Evolutionary conservation across 2,113 vertebrate genomes (phyloP), one percentile per base, ranked within the genome.

Genomic region (Rhizomys pruinosus): DNA sequence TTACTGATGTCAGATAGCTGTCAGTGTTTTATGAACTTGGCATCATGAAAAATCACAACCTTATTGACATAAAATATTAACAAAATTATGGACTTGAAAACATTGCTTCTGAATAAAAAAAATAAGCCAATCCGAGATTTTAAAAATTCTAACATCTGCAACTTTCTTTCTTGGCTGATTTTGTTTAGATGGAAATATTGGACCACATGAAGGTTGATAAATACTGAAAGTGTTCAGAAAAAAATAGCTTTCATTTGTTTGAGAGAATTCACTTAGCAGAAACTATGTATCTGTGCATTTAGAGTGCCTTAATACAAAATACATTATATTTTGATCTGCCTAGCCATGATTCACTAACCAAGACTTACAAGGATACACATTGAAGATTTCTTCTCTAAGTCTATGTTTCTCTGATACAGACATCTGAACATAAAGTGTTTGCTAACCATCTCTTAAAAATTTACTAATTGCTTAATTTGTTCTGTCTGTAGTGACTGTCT

Each of bases 401-500:
- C 73, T 20, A 1, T 91, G n/a, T 63, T 86, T 89, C 68, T 93
- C 87, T 89, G 90, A 87, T 52, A 71, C 0, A 57, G 74, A 81
- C 37, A 68, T 47, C 2, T 72, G 34, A 82, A 89, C 80, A 81
- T 74, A 90, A 66, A 44, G 34, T 77, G 97, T 94, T 97, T 98
- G 69, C 97, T 97, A 94, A 97, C 95, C 17, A 96, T 96, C 91
- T 98, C 89, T 92, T 98, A 98, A 96, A 99, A 98, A 97, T 98
- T 98, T 20, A 98, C 98, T 42, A 99, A 95, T 47, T 99, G 98
- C 95, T 99, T 99, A 42, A 99, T 99, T 97, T 99, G 99, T 92
- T 99, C 98, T 4, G 98, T 99, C 97, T 99, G 99, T 97, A 99
- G 98, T 52, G 99, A 99, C 82, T 99, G 99, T 84, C 98, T 98